phyloP scores from a whole-genome alignment of 2,113 vertebrate species.

The Ariopsis seemanni region DNA sequence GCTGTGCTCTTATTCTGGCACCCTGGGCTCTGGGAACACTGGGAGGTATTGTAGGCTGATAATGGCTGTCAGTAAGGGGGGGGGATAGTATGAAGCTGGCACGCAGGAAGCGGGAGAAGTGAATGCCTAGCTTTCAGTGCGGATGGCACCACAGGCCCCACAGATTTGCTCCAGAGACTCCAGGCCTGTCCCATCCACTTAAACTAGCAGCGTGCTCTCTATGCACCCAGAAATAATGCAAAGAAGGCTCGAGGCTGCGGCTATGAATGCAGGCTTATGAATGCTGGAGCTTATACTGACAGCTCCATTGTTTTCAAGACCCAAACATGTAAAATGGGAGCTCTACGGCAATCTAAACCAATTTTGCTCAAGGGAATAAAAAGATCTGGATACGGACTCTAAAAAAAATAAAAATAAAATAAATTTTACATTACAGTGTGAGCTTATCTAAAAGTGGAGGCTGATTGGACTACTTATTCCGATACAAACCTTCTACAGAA shows the following conservation, averaged over 20 bases:
- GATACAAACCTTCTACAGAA: neutral
- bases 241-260: constrained; percentile 14
- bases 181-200: constrained; percentile 48
- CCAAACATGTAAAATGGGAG: constrained; percentile 14
- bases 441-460: neutral
- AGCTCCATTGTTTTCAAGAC: constrained; percentile 30
- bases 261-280: constrained; percentile 18
- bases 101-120: constrained; percentile 37
- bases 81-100: constrained; percentile 41
- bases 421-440: constrained; percentile 13
- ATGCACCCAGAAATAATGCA: constrained; percentile 37
- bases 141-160: constrained; percentile 44
- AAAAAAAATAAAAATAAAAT: constrained; percentile 13
- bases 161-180: constrained; percentile 46
- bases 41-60: constrained; percentile 50
- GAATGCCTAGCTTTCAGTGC: constrained; percentile 52
- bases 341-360: constrained; percentile 29
- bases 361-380: constrained; percentile 34
- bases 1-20: constrained; percentile 36
- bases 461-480: constrained; percentile 8
- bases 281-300: constrained; percentile 10
- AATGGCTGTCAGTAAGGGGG: constrained; percentile 39
- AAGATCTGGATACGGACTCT: constrained; percentile 23
- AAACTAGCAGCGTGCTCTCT: constrained; percentile 38
- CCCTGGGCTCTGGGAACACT: constrained; percentile 47